Conservation (phyloP, 2,113 vertebrate genomes). For the Pygoscelis adeliae region DNA sequence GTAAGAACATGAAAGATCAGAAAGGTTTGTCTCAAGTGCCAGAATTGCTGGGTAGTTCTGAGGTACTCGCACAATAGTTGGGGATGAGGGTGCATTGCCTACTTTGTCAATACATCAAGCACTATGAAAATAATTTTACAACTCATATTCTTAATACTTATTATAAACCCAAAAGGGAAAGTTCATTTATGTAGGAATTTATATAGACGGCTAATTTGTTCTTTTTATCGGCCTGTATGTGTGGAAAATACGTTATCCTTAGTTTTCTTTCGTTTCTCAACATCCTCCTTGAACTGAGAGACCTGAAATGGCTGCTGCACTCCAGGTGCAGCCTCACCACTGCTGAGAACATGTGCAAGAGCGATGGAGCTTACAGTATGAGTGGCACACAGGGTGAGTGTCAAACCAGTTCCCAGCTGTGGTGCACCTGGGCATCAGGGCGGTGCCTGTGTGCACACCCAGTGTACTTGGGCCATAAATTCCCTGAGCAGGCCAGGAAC, state of each 20-base stretch:
- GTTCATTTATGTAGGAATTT: not conserved
- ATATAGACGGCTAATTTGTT: not conserved
- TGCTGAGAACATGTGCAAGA: not conserved
- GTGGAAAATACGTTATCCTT: not conserved
- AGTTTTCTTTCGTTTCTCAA: not conserved
- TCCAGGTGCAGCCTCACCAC: not conserved
- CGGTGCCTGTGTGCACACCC: not conserved
- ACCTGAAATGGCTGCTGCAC: not conserved
- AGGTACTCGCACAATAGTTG: not conserved
- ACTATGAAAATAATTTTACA: not conserved
- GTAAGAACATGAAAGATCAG: not conserved
- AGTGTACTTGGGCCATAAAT: not conserved
- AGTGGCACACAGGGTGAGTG: not conserved
- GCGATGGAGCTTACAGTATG: accelerated
- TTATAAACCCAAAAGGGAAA: not conserved
- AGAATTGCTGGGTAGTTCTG: not conserved
- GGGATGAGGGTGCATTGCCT: not conserved
- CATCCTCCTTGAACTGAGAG: not conserved
- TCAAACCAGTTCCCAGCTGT: not conserved
- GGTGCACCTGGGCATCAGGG: not conserved
- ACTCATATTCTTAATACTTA: not conserved
- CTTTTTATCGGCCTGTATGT: not conserved
- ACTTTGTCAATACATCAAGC: not conserved
- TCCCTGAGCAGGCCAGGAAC: not conserved
- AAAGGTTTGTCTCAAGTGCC: not conserved